These are phyloP conservation scores for Parascotia fuliginaria DNA, from an alignment of 2,888 invertebrate genomes.

Conservation along the genomic window DNA sequence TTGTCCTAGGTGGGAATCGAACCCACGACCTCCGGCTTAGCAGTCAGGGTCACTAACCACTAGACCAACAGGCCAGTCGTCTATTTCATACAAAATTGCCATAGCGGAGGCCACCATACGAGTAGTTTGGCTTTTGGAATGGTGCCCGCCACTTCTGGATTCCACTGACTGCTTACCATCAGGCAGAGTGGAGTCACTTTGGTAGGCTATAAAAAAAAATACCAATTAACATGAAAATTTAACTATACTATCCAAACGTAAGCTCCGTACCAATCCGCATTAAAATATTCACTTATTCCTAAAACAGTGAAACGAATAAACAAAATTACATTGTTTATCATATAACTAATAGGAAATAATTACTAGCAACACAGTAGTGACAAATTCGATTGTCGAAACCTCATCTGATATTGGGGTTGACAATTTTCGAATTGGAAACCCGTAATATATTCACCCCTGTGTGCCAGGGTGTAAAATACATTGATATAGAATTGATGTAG, in stretches of 20 bases:
- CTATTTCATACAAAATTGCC: too few species aligned
- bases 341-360: constrained; percentile 80
- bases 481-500: constrained; percentile 8
- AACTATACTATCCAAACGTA: too few species aligned
- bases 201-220: too few species aligned
- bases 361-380: constrained; percentile 66
- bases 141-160: too few species aligned
- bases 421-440: constrained; percentile 81
- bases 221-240: neutral
- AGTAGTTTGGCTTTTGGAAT: too few species aligned
- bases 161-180: too few species aligned
- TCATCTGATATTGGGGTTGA: constrained; percentile 75
- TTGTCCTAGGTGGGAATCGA: too few species aligned
- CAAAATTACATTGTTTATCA: constrained; percentile 47
- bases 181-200: too few species aligned
- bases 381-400: constrained; percentile 72
- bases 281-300: constrained; percentile 6
- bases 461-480: constrained; percentile 48
- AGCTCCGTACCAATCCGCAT: neutral
- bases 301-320: constrained; percentile 27
- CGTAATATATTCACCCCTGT: constrained; percentile 79
- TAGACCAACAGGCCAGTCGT: too few species aligned
- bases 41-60: too few species aligned
- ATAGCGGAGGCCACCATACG: too few species aligned
- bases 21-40: too few species aligned